Evolutionary conservation across 1,140 invertebrate species (phyloP).

Genomic region (Lasaia peninsularis): DNA sequence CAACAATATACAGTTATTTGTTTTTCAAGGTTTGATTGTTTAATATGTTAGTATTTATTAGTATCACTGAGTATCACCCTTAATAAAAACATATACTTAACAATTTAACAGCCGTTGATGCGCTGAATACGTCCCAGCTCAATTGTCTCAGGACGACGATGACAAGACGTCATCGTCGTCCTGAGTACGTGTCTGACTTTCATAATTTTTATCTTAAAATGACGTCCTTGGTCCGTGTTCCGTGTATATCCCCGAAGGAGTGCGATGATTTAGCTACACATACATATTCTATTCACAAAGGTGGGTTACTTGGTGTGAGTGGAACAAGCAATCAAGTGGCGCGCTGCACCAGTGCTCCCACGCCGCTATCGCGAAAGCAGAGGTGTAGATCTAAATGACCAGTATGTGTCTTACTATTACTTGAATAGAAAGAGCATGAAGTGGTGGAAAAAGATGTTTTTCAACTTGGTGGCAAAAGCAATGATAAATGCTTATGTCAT

Average conservation of each 20-base stretch:
- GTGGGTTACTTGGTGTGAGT: constrained; percentile 10
- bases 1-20: no score
- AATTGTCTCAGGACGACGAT: constrained; percentile 12
- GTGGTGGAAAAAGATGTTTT: no score
- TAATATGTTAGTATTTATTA: no score
- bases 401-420: no score
- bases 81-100: no score
- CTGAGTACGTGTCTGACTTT: constrained; percentile 14
- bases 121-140: constrained; percentile 3
- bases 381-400: no score
- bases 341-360: constrained; percentile 10
- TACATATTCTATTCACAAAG: constrained; percentile 6
- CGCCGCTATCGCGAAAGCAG: constrained; percentile 12
- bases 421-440: no score
- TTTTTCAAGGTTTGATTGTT: no score
- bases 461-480: no score
- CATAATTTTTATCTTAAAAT: constrained; percentile 15
- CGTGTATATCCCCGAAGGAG: constrained; percentile 14
- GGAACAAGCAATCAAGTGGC: constrained; percentile 8
- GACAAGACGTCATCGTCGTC: no score
- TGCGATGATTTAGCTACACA: constrained; percentile 12
- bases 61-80: no score
- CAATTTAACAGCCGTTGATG: no score
- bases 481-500: constrained; percentile 10
- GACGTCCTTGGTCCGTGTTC: constrained; percentile 9